A percentile compares a stretch with the other conserved stretches of the same genome.
Conservation (phyloP, 2,113 vertebrate species). For the Protobothrops flavoviridis region DNA sequence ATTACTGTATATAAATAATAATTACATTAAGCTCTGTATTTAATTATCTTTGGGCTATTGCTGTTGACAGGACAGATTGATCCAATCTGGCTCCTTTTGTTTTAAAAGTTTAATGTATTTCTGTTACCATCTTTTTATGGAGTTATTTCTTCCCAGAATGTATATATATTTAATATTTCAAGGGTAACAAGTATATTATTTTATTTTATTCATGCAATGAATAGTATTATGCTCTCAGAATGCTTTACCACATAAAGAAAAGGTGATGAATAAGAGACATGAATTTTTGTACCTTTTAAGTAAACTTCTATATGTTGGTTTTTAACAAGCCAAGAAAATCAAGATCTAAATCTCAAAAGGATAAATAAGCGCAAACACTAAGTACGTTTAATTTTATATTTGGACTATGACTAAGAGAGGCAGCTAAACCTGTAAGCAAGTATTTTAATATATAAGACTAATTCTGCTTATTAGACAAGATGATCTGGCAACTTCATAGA, state of each 20-base stretch:
- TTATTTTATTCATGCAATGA: neutral
- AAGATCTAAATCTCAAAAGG: neutral
- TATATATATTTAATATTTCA: neutral
- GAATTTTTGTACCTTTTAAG: neutral
- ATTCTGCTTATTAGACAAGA: constrained; percentile 8
- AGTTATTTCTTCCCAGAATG: neutral
- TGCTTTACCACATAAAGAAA: neutral
- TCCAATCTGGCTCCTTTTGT: neutral
- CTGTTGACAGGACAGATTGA: neutral
- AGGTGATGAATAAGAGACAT: neutral
- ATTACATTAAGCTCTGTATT: neutral
- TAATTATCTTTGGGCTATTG: neutral
- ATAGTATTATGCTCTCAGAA: neutral
- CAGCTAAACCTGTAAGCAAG: constrained; percentile 5
- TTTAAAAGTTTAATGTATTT: neutral
- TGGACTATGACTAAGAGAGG: neutral
- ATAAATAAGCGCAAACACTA: neutral
- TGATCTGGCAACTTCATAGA: constrained; percentile 14
- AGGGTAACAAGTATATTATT: neutral
- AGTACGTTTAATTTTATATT: neutral
- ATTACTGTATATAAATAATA: neutral
- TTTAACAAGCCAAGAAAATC: neutral
- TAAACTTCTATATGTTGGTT: neutral
- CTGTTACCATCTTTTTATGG: neutral
- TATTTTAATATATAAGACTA: constrained; percentile 12